phyloP scores from a whole-genome alignment of 2,797 vertebrate genomes.

The Brachyrhaphis roseni region DNA sequence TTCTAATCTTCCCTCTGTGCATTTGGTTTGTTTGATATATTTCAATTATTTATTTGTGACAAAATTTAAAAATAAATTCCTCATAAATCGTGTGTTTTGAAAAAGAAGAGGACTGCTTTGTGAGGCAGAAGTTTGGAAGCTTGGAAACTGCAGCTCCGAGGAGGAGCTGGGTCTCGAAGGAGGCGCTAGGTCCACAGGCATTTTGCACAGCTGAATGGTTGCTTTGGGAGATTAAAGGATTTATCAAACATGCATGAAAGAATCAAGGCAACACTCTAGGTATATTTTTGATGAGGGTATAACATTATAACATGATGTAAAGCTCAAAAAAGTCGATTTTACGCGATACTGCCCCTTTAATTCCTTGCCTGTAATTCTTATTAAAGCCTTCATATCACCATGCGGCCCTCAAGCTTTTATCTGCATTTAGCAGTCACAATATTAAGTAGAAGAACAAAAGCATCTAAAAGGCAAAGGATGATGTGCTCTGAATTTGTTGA shows the following conservation, averaged over 20 bases:
- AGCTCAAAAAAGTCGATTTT: too few species aligned
- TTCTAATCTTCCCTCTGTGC: neutral
- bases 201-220: too few species aligned
- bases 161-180: too few species aligned
- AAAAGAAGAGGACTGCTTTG: neutral
- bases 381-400: neutral
- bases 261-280: too few species aligned
- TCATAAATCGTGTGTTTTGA: neutral
- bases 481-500: neutral
- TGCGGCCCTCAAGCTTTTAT: neutral
- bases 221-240: too few species aligned
- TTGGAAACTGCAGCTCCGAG: too few species aligned
- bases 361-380: neutral
- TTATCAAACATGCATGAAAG: too few species aligned
- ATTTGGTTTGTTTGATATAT: neutral
- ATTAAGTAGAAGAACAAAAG: neutral
- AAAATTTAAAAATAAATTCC: neutral
- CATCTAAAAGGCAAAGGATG: neutral
- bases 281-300: too few species aligned
- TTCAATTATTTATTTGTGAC: neutral
- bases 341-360: neutral
- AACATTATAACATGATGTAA: too few species aligned
- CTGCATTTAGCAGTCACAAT: neutral
- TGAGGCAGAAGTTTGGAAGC: too few species aligned
- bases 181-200: too few species aligned